A percentile compares a stretch with the other conserved stretches of the same genome.
phyloP scores from a whole-genome alignment of 2,113 vertebrate genomes.

The Chloebia gouldiae region DNA sequence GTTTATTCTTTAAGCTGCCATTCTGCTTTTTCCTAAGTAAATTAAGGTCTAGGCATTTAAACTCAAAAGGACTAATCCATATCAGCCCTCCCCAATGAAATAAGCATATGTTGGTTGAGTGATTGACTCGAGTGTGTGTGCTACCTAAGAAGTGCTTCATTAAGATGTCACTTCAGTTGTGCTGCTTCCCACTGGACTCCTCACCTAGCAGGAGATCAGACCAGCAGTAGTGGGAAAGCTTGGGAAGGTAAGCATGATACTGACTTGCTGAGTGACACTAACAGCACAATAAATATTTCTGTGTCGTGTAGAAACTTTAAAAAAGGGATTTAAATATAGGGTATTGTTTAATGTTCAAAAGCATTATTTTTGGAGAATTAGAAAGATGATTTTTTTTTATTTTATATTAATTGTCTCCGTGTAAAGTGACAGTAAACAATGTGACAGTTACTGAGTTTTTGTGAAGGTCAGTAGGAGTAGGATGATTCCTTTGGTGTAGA shows the following conservation, averaged over 20 bases:
- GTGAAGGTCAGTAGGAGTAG: neutral
- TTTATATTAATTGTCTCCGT: neutral
- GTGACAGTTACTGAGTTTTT: neutral
- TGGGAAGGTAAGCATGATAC: neutral
- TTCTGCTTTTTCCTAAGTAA: conserved; percentile 16
- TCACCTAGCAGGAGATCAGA: neutral
- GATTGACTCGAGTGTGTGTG: neutral
- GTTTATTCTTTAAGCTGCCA: neutral
- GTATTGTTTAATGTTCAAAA: neutral
- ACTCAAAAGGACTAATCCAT: conserved; percentile 6
- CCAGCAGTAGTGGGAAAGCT: neutral
- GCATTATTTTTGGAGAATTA: neutral
- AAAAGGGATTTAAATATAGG: neutral
- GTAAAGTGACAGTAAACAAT: neutral
- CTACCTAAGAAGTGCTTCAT: neutral
- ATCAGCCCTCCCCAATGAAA: neutral
- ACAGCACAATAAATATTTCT: neutral
- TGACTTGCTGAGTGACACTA: neutral
- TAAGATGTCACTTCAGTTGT: neutral
- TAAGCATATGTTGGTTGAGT: neutral
- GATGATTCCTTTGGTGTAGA: neutral
- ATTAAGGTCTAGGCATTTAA: conserved; percentile 15
- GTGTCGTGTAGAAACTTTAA: neutral
- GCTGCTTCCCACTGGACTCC: neutral
- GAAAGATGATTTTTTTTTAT: neutral